These are phyloP conservation scores for Cyclophora punctaria DNA, from an alignment of 2,888 invertebrate genomes.

Conservation along the genomic window DNA sequence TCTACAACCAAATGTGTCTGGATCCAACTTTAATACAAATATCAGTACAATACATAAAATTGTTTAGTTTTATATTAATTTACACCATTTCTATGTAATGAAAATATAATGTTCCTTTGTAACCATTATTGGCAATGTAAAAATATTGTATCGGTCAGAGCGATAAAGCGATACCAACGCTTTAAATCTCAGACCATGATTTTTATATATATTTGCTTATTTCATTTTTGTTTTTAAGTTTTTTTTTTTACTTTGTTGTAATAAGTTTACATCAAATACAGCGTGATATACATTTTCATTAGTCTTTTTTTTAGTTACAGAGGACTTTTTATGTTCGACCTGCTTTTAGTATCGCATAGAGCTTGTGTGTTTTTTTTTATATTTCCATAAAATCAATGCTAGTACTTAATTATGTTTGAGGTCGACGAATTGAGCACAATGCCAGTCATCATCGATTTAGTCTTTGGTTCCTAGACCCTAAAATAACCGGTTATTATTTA, in stretches of 20 bases:
- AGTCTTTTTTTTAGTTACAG: constrained; percentile 45
- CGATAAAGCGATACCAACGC: neutral
- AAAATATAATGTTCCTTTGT: constrained; percentile 3
- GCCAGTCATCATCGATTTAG: constrained; percentile 1
- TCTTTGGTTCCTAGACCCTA: constrained; percentile 15
- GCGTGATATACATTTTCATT: constrained; percentile 56
- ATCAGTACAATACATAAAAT: constrained; percentile 40
- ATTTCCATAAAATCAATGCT: constrained; percentile 26
- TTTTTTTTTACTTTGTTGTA: constrained; percentile 57
- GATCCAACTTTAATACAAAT: neutral
- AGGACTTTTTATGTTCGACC: constrained; percentile 38
- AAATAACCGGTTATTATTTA: constrained; percentile 14
- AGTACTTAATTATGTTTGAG: constrained; percentile 33
- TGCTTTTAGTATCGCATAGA: constrained; percentile 61
- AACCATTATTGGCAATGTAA: neutral
- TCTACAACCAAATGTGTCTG: too few species aligned
- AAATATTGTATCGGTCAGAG: too few species aligned
- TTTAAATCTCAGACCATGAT: constrained; percentile 22
- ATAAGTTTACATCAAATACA: constrained; percentile 65
- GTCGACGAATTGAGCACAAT: constrained; percentile 10
- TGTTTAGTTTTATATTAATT: constrained; percentile 28
- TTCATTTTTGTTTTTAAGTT: constrained; percentile 54
- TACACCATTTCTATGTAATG: constrained; percentile 5
- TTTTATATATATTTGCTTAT: constrained; percentile 33
- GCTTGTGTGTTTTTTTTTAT: constrained; percentile 38